Evolutionary conservation across 2,888 invertebrate species (phyloP).

Genomic region (Eupeodes latifasciatus): DNA sequence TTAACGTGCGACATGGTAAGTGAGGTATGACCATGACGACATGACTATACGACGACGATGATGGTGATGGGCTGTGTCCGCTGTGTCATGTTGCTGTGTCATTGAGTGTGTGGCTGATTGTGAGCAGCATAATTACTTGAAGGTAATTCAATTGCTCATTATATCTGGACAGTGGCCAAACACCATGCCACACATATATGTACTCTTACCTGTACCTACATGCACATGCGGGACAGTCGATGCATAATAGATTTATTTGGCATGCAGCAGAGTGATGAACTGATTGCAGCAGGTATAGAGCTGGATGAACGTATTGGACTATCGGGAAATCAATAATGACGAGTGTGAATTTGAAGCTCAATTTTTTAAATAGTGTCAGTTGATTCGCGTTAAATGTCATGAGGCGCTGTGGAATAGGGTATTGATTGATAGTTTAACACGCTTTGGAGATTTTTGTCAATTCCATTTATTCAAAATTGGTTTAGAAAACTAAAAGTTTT

Average conservation of each 20-base stretch:
- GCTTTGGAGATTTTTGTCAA: too few species aligned
- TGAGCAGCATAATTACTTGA: slow-evolving; percentile 70
- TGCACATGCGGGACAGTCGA: not conserved
- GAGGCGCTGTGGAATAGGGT: too few species aligned
- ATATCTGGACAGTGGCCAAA: slow-evolving; percentile 56
- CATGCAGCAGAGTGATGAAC: slow-evolving; percentile 29
- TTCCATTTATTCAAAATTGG: too few species aligned
- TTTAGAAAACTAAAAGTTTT: too few species aligned
- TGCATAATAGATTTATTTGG: slow-evolving; percentile 48
- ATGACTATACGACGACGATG: slow-evolving; percentile 13
- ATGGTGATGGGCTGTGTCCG: slow-evolving; percentile 51
- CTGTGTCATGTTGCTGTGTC: slow-evolving; percentile 73
- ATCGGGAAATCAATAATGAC: too few species aligned
- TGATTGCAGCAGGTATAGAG: slow-evolving; percentile 40
- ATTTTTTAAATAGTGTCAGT: too few species aligned
- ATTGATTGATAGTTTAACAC: too few species aligned
- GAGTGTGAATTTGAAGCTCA: too few species aligned
- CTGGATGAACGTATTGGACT: too few species aligned
- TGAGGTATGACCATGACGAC: slow-evolving; percentile 30
- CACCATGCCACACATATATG: not conserved
- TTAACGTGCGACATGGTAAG: slow-evolving; percentile 45
- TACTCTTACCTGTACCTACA: not conserved
- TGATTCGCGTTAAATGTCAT: too few species aligned
- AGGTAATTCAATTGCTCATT: slow-evolving; percentile 73
- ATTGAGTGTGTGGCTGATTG: slow-evolving; percentile 45